These are phyloP conservation scores for Apostichopus japonicus DNA, from an alignment of 35 echinoderm and acorn worm species.

Conservation along the genomic window DNA sequence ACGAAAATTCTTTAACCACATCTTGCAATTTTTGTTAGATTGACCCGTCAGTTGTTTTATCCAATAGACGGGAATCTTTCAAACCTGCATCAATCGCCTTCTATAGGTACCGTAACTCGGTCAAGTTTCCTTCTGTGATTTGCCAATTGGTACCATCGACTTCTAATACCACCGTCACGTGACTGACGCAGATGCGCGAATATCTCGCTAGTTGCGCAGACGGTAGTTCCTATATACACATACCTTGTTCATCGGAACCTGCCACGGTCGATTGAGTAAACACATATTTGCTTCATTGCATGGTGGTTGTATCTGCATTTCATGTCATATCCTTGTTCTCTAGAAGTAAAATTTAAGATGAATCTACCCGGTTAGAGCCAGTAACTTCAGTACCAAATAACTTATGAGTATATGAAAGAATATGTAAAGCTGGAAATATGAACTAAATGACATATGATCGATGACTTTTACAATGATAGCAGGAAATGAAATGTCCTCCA, in stretches of 20 bases:
- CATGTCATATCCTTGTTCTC: slow-evolving; percentile 6
- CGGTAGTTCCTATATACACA: neutral
- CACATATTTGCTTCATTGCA: neutral
- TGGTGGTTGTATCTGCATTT: neutral
- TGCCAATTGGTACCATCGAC: neutral
- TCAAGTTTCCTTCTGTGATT: neutral
- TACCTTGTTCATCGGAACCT: slow-evolving; percentile 30
- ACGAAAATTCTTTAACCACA: neutral
- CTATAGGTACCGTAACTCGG: too few species aligned
- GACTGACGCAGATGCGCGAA: neutral
- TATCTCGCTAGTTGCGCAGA: neutral
- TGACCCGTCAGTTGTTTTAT: neutral
- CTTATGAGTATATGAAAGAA: too few species aligned
- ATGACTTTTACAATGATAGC: too few species aligned
- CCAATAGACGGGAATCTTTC: neutral
- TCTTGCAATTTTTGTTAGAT: neutral
- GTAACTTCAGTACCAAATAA: too few species aligned
- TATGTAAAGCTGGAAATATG: too few species aligned
- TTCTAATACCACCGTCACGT: neutral
- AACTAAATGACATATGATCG: too few species aligned
- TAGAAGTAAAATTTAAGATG: slow-evolving; percentile 23
- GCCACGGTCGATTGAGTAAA: neutral
- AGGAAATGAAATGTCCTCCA: too few species aligned
- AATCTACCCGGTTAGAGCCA: slow-evolving; percentile 6
- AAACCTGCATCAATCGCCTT: neutral